A percentile compares a stretch with the other conserved stretches of the same genome.
phyloP scores from a whole-genome alignment of 2,888 invertebrate species.

The Nudaria mundana region DNA sequence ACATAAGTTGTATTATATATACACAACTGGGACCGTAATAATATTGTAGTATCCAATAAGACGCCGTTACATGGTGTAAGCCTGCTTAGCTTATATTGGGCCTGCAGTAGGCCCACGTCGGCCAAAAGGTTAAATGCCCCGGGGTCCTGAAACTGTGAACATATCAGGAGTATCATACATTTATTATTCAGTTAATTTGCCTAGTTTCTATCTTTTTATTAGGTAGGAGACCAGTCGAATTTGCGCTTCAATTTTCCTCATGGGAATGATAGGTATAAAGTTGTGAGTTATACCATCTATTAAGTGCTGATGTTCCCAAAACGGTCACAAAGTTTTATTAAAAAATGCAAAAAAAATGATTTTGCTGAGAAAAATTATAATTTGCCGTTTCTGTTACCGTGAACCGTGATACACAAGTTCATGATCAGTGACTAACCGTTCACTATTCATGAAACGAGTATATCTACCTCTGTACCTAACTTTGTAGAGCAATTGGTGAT shows the following conservation, averaged over 20 bases:
- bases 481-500: no score
- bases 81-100: constrained; percentile 25
- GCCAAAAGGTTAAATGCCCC: constrained; percentile 29
- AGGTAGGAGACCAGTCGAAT: constrained; percentile 30
- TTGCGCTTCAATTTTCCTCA: constrained; percentile 24
- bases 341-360: constrained; percentile 6
- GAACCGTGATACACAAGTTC: no score
- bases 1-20: neutral
- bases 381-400: no score
- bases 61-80: constrained; percentile 18
- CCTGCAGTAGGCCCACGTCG: constrained; percentile 6
- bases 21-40: constrained; percentile 3
- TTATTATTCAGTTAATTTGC: constrained; percentile 36
- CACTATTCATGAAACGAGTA: no score
- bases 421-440: no score
- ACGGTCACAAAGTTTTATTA: constrained; percentile 16
- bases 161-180: constrained; percentile 32
- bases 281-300: constrained; percentile 29
- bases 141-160: constrained; percentile 23
- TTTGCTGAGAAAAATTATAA: constrained; percentile 6
- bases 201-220: constrained; percentile 34
- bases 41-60: constrained; percentile 15
- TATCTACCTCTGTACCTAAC: no score
- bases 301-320: constrained; percentile 18
- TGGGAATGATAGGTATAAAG: constrained; percentile 30